Percentiles rank a stretch among this genome's conserved stretches.
phyloP scores from a whole-genome alignment of 2,888 invertebrate genomes.

The Pterobdella sp. region DNA sequence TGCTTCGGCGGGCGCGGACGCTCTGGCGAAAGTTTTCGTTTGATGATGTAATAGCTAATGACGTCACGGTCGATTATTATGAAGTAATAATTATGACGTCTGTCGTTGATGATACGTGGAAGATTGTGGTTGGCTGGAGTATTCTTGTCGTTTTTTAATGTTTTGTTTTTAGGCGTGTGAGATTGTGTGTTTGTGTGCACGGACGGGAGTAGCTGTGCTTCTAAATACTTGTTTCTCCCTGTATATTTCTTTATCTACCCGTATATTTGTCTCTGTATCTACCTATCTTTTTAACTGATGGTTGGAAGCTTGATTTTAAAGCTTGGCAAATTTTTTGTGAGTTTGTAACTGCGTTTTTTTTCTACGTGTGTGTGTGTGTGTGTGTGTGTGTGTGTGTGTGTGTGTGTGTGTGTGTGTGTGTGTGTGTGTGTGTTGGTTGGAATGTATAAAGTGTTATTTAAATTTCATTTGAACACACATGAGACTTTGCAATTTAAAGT shows the following conservation, averaged over 20 bases:
- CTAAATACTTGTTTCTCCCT: background rate
- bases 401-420: constrained; percentile 23
- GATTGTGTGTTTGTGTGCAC: background rate
- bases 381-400: constrained; percentile 24
- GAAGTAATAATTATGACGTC: background rate
- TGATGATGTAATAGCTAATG: constrained; percentile 40
- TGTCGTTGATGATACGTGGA: background rate
- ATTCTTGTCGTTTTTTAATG: background rate
- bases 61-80: background rate
- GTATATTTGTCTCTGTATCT: too few relatives aligned
- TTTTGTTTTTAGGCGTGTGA: background rate
- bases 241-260: background rate
- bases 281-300: too few relatives aligned
- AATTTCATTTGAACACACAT: background rate
- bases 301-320: background rate
- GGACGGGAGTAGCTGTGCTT: background rate
- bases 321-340: background rate
- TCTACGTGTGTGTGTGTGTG: constrained; percentile 19
- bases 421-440: constrained; percentile 11
- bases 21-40: constrained; percentile 89
- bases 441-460: background rate
- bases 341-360: background rate
- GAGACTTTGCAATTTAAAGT: background rate
- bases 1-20: constrained; percentile 97
- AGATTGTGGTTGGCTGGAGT: background rate